A percentile compares a stretch with the other conserved stretches of the same genome.
These are phyloP conservation scores for Drosophila leonis DNA, from an alignment of 2,888 invertebrate species.

Conservation along the genomic window DNA sequence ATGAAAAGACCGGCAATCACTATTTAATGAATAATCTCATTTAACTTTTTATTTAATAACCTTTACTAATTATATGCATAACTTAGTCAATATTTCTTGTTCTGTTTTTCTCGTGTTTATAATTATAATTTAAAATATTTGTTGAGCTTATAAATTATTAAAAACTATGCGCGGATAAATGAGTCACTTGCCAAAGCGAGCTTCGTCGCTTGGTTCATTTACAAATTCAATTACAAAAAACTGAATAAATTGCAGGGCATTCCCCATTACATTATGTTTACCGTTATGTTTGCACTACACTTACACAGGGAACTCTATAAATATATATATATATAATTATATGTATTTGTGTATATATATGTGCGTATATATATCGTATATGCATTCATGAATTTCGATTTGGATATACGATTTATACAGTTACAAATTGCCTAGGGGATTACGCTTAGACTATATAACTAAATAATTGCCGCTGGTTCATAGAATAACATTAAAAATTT, in stretches of 20 bases:
- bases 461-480: conserved; percentile 63
- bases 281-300: conserved; percentile 50
- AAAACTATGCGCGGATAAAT: conserved; percentile 74
- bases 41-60: conserved; percentile 74
- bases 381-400: conserved; percentile 18
- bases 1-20: conserved; percentile 8
- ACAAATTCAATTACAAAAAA: conserved; percentile 69
- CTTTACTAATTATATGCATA: conserved; percentile 74
- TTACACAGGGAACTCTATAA: conserved; percentile 50
- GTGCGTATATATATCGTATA: conserved; percentile 29
- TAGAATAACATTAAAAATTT: conserved; percentile 67
- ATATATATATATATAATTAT: conserved; percentile 23
- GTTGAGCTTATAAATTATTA: conserved; percentile 79
- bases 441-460: conserved; percentile 72
- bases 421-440: conserved; percentile 64
- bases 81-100: conserved; percentile 52
- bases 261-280: conserved; percentile 26
- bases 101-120: conserved; percentile 35
- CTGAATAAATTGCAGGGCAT: conserved; percentile 15
- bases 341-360: conserved; percentile 23
- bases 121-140: conserved; percentile 70
- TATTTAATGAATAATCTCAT: conserved; percentile 53
- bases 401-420: conserved; percentile 58
- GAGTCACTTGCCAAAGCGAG: conserved; percentile 53
- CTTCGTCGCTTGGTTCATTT: conserved; percentile 52